phyloP scores from a whole-genome alignment of 2,113 vertebrate species.

The Electrona antarctica region DNA sequence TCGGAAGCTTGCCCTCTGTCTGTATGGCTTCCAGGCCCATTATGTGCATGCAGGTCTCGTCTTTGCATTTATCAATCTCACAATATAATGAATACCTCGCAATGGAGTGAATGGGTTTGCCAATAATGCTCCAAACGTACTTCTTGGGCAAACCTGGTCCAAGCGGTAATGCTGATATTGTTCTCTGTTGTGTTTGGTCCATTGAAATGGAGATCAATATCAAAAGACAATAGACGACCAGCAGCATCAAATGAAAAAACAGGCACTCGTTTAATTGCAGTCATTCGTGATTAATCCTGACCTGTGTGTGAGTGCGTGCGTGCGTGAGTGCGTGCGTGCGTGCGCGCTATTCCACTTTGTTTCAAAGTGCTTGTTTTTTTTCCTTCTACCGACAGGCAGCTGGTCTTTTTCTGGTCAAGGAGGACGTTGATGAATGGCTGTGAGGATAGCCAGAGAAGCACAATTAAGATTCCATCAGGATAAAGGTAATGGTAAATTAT shows the following conservation, averaged over 20 bases:
- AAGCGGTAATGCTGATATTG: constrained; percentile 50
- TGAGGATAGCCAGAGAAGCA: constrained; percentile 64
- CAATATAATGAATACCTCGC: constrained; percentile 56
- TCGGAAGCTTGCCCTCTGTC: constrained; percentile 23
- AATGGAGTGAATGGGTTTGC: constrained; percentile 60
- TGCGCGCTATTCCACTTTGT: constrained; percentile 44
- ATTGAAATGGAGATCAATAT: constrained; percentile 69
- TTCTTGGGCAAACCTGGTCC: constrained; percentile 46
- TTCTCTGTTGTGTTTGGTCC: constrained; percentile 52
- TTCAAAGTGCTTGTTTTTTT: constrained; percentile 44
- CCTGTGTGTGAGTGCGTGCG: not conserved
- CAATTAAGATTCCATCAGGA: constrained; percentile 87
- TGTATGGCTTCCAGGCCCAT: constrained; percentile 44
- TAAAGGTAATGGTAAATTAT: constrained; percentile 83
- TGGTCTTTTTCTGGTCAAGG: constrained; percentile 62
- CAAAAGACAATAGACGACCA: constrained; percentile 64
- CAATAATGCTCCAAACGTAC: constrained; percentile 56
- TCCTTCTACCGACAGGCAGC: constrained; percentile 38
- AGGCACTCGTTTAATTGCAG: constrained; percentile 57
- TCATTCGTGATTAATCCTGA: constrained; percentile 65
- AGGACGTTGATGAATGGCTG: constrained; percentile 77
- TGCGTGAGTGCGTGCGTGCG: constrained; percentile 22
- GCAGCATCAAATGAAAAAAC: constrained; percentile 59
- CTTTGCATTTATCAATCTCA: constrained; percentile 59
- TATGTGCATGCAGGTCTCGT: constrained; percentile 45